Evolutionary conservation across 2,113 vertebrate species (phyloP).

Genomic region (Natator depressus): DNA sequence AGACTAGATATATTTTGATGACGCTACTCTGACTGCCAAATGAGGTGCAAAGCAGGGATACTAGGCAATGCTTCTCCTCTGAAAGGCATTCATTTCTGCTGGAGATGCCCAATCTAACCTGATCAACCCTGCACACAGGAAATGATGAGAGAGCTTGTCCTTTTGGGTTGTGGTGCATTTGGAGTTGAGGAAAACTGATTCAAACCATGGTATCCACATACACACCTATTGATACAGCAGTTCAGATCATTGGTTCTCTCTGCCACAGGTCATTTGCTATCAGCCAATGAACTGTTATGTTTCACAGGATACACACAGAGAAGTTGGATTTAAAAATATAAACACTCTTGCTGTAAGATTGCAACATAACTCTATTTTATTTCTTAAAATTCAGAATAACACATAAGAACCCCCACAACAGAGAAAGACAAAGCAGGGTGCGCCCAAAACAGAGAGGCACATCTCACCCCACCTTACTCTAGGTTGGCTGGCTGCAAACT

Average conservation of each 20-base stretch:
- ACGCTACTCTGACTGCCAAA: slow-evolving; percentile 35
- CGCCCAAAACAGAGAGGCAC: too few species aligned
- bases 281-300: not conserved
- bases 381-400: not conserved
- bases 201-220: not conserved
- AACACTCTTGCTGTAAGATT: not conserved
- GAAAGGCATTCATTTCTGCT: not conserved
- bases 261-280: fast-evolving
- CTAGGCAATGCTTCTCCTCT: not conserved
- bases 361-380: not conserved
- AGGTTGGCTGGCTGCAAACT: not conserved
- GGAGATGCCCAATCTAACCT: not conserved
- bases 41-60: not conserved
- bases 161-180: not conserved
- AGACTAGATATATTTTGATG: slow-evolving; percentile 48
- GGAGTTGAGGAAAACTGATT: not conserved
- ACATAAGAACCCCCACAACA: not conserved
- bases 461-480: not conserved
- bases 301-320: not conserved
- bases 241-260: not conserved
- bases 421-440: not conserved
- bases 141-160: not conserved
- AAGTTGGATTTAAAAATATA: not conserved
- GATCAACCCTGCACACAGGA: not conserved
- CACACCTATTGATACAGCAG: not conserved